Conservation (phyloP, 64 coral and sea anemone species). For the Acropora tenuis region DNA sequence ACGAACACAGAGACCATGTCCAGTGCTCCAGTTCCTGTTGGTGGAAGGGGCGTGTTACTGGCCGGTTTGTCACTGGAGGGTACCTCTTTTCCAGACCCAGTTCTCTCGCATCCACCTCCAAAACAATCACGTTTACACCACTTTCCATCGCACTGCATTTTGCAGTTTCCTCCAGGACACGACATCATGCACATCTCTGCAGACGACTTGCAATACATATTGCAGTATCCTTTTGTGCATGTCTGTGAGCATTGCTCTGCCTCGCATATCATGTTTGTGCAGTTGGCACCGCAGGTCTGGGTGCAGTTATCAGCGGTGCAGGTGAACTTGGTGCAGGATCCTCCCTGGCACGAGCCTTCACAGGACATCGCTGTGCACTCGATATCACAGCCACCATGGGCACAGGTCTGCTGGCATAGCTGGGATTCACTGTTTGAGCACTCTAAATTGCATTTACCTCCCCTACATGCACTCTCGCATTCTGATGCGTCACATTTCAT, state of each 20-base stretch:
- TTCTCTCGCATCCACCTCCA: background rate
- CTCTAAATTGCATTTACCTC: slow-evolving; percentile 17
- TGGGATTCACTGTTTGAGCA: background rate
- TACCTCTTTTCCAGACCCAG: slow-evolving; percentile 5
- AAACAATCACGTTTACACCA: slow-evolving; percentile 23
- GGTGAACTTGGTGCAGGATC: background rate
- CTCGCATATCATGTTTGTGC: slow-evolving; percentile 23
- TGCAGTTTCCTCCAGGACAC: slow-evolving; percentile 32
- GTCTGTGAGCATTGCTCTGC: slow-evolving; percentile 20
- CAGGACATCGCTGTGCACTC: slow-evolving; percentile 31
- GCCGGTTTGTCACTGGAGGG: background rate
- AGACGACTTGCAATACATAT: slow-evolving; percentile 22
- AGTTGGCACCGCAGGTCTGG: slow-evolving; percentile 20
- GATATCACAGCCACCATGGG: slow-evolving; percentile 12
- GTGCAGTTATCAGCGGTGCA: slow-evolving; percentile 4
- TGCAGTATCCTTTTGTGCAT: slow-evolving; percentile 13
- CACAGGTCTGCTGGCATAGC: slow-evolving; percentile 27
- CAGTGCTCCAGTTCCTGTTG: background rate
- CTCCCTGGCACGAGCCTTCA: slow-evolving; percentile 6
- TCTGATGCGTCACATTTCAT: slow-evolving; percentile 38
- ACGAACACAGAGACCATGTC: background rate
- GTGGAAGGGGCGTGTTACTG: background rate
- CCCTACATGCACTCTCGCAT: slow-evolving; percentile 15
- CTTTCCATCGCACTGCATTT: slow-evolving; percentile 1
- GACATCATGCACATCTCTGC: slow-evolving; percentile 34